Evolutionary conservation across 2,797 vertebrate genomes (phyloP).

Genomic region (Bradypus variegatus): DNA sequence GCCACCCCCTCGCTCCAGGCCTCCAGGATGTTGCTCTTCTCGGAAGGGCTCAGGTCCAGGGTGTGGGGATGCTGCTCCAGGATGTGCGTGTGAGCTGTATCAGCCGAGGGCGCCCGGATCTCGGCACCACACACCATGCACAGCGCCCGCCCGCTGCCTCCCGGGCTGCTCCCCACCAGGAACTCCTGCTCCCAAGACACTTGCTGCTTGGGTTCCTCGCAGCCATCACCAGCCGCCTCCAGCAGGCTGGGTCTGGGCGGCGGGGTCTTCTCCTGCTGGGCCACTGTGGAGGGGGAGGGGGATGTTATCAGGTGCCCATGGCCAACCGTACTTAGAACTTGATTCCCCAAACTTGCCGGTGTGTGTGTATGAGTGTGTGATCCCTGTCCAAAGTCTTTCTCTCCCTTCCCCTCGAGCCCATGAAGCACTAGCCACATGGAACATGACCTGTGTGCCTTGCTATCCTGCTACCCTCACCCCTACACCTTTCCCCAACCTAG

Average conservation of each 20-base stretch:
- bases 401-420: neutral
- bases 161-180: conserved; percentile 63
- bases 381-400: neutral
- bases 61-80: conserved; percentile 69
- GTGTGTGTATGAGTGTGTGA: neutral
- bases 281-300: neutral
- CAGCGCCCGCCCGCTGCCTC: conserved; percentile 51
- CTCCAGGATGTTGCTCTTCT: conserved; percentile 69
- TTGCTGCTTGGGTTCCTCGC: conserved; percentile 52
- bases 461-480: fast-evolving
- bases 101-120: conserved; percentile 47
- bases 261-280: conserved; percentile 47
- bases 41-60: conserved; percentile 62
- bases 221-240: conserved; percentile 23
- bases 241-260: conserved; percentile 5
- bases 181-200: conserved; percentile 70
- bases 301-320: neutral
- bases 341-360: neutral
- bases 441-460: neutral
- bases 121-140: conserved; percentile 71
- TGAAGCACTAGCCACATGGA: fast-evolving
- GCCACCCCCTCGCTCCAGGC: conserved; percentile 65
- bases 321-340: neutral
- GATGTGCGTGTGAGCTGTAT: conserved; percentile 59
- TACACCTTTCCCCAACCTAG: neutral